Evolutionary conservation across 2,888 invertebrate genomes (phyloP).

Genomic region (Tinea trinotella): DNA sequence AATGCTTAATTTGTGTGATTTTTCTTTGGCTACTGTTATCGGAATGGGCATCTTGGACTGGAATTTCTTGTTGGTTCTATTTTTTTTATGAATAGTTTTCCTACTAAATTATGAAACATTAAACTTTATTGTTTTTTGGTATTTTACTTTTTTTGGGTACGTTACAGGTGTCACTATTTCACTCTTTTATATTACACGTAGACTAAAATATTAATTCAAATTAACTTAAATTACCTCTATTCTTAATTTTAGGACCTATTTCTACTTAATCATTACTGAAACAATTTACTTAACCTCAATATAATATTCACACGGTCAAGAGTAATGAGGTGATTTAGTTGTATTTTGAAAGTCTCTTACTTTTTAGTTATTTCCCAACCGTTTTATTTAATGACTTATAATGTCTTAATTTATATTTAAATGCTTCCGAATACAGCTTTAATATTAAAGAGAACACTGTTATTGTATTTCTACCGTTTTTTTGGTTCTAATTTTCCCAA

Average conservation of each 20-base stretch:
- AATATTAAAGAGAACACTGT: neutral
- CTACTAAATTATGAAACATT: too few relatives aligned
- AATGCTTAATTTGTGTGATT: slow-evolving; percentile 55
- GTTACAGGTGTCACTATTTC: too few relatives aligned
- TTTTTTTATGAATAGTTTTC: neutral
- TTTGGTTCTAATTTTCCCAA: too few relatives aligned
- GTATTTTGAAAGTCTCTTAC: neutral
- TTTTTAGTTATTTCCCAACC: neutral
- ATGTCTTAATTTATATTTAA: slow-evolving; percentile 54
- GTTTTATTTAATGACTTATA: slow-evolving; percentile 59
- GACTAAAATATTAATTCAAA: too few relatives aligned
- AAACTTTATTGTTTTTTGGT: too few relatives aligned
- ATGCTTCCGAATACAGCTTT: slow-evolving; percentile 61
- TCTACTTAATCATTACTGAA: neutral
- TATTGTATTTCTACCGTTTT: too few relatives aligned
- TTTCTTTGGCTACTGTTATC: slow-evolving; percentile 52
- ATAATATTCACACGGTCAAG: neutral
- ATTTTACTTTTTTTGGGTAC: too few relatives aligned
- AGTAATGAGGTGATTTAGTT: neutral
- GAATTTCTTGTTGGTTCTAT: slow-evolving; percentile 30
- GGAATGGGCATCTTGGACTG: slow-evolving; percentile 33
- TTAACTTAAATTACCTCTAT: too few relatives aligned
- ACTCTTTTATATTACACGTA: too few relatives aligned
- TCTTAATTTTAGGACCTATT: neutral
- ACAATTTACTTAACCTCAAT: neutral